phyloP scores from a whole-genome alignment of 1,140 invertebrate genomes.

The Brevipalpus yothersi region DNA sequence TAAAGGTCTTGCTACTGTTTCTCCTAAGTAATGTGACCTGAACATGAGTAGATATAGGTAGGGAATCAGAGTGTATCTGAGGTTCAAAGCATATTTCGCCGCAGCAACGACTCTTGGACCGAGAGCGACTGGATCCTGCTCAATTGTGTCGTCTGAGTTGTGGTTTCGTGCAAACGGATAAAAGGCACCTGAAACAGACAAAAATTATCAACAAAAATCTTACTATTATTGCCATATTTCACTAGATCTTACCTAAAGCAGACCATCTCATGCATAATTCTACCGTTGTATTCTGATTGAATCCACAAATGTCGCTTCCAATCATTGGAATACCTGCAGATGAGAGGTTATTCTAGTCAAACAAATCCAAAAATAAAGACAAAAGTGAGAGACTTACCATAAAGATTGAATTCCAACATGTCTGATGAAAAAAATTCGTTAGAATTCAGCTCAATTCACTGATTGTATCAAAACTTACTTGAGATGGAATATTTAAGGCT shows the following conservation, averaged over 20 bases:
- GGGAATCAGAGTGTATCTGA: constrained; percentile 47
- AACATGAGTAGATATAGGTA: constrained; percentile 32
- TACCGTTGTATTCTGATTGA: constrained; percentile 15
- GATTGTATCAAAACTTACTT: constrained; percentile 15
- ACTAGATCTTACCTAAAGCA: not conserved
- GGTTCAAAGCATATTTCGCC: constrained; percentile 31
- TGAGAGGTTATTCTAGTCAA: too few species aligned
- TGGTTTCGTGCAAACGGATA: constrained; percentile 52
- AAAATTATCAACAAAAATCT: not conserved
- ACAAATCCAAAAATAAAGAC: too few species aligned
- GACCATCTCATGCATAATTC: constrained; percentile 48
- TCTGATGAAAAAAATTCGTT: constrained; percentile 27
- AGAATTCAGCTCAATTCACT: not conserved
- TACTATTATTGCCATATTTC: not conserved
- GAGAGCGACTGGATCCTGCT: constrained; percentile 21
- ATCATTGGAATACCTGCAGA: constrained; percentile 24
- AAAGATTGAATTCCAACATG: constrained; percentile 50
- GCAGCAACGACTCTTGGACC: constrained; percentile 36
- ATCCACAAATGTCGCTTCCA: constrained; percentile 22
- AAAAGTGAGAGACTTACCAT: constrained; percentile 21
- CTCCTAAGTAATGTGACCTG: not conserved
- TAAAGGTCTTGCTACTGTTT: not conserved
- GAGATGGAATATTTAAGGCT: constrained; percentile 24
- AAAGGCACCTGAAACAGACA: constrained; percentile 17
- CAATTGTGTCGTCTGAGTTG: constrained; percentile 39